A percentile compares a stretch with the other conserved stretches of the same genome.
Evolutionary conservation across 2,888 invertebrate species (phyloP).

Genomic region (Leptinotarsa haldemani): DNA sequence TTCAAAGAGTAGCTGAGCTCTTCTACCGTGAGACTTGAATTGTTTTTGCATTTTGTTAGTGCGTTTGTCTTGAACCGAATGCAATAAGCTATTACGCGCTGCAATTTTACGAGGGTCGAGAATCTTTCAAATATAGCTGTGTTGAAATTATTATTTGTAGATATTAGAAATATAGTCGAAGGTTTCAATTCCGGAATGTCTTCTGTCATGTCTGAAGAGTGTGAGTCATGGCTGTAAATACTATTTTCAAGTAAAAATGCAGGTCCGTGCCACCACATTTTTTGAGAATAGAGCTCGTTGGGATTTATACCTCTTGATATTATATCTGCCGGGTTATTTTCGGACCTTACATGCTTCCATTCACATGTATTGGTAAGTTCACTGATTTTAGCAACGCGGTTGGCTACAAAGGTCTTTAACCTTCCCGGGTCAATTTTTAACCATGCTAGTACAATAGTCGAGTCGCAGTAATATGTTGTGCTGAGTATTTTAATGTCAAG

Average conservation of each 20-base stretch:
- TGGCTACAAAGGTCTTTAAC: not conserved
- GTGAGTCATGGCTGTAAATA: not conserved
- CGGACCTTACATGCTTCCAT: not conserved
- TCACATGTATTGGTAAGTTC: not conserved
- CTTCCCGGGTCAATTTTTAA: constrained; percentile 7
- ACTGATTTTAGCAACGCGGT: not conserved
- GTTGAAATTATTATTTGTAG: not conserved
- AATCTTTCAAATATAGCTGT: constrained; percentile 3
- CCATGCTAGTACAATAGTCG: not conserved
- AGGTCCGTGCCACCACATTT: not conserved
- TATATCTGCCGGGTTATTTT: constrained; percentile 8
- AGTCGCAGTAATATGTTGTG: not conserved
- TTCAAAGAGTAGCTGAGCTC: constrained; percentile 8
- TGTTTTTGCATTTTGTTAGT: not conserved
- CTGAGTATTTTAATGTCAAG: constrained; percentile 4
- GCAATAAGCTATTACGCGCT: constrained; percentile 11
- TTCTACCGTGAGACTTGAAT: not conserved
- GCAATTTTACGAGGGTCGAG: constrained; percentile 15
- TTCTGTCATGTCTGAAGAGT: not conserved
- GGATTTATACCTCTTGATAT: constrained; percentile 11
- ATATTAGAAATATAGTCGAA: not conserved
- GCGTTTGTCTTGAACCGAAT: constrained; percentile 11
- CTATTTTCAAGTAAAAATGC: constrained; percentile 3
- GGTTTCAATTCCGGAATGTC: not conserved
- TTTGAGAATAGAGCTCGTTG: not conserved